These are phyloP conservation scores for Drosophila funebris DNA, from an alignment of 1,140 invertebrate species.

Conservation along the genomic window DNA sequence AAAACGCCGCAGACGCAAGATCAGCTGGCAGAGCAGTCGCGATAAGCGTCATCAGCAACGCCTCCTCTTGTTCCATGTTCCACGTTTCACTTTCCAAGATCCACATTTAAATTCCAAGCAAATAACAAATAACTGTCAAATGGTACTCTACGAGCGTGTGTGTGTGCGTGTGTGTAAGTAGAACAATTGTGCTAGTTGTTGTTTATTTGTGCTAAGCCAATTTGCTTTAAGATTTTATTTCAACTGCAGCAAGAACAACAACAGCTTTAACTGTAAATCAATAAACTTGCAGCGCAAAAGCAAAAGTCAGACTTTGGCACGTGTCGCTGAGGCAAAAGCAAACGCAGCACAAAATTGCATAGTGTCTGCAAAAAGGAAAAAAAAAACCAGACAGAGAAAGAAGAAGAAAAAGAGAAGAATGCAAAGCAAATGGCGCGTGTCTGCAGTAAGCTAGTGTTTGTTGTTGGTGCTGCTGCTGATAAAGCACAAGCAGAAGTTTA, in stretches of 20 bases:
- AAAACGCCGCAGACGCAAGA: constrained; percentile 43
- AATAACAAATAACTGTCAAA: constrained; percentile 22
- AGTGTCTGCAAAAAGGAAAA: constrained; percentile 9
- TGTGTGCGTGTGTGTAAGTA: constrained; percentile 3
- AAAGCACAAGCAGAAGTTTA: constrained; percentile 26
- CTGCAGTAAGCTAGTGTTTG: constrained; percentile 26
- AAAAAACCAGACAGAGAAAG: neutral
- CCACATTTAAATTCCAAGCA: constrained; percentile 27
- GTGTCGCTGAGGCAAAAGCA: constrained; percentile 53
- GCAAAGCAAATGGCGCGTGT: constrained; percentile 39
- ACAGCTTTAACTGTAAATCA: constrained; percentile 48
- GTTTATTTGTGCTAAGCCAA: constrained; percentile 74
- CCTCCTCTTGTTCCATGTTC: constrained; percentile 2
- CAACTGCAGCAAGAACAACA: constrained; percentile 11
- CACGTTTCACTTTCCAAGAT: neutral
- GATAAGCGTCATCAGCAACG: constrained; percentile 37
- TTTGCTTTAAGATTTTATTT: constrained; percentile 61
- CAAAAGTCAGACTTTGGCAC: constrained; percentile 43
- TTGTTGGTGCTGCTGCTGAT: constrained; percentile 5
- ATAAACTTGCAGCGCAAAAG: constrained; percentile 30
- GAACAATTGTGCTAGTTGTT: constrained; percentile 36
- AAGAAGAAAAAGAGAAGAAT: neutral
- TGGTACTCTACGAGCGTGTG: neutral
- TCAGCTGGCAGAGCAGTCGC: constrained; percentile 53
- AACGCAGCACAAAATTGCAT: constrained; percentile 23